Evolutionary conservation across 2,888 invertebrate species (phyloP).

Genomic region (Acronicta leporina): DNA sequence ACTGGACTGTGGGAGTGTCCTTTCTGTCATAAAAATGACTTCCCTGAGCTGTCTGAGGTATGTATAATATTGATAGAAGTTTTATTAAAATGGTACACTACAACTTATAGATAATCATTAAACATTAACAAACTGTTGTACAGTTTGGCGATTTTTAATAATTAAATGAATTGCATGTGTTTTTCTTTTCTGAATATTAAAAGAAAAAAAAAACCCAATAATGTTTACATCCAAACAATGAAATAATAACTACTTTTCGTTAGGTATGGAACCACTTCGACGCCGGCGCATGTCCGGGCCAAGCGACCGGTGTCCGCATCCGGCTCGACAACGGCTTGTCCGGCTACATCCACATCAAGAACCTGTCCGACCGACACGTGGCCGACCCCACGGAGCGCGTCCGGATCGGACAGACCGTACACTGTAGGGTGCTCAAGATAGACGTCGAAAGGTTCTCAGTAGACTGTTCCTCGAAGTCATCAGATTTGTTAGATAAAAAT

Average conservation of each 20-base stretch:
- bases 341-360: constrained; percentile 98
- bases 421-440: constrained; percentile 97
- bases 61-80: constrained; percentile 29
- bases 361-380: constrained; percentile 97
- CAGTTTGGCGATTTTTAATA: no score
- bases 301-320: constrained; percentile 97
- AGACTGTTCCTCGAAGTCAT: constrained; percentile 97
- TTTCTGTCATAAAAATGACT: constrained; percentile 98
- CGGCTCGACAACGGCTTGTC: constrained; percentile 97
- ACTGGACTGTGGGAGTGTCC: constrained; percentile 99
- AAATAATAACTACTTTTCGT: neutral
- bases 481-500: constrained; percentile 97
- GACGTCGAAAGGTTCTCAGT: constrained; percentile 98
- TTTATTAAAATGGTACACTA: no score
- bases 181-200: no score
- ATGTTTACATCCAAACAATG: no score
- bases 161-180: no score
- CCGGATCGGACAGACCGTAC: constrained; percentile 94
- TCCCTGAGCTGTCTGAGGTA: constrained; percentile 97
- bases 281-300: constrained; percentile 98
- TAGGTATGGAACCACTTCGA: constrained; percentile 99
- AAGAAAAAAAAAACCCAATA: no score
- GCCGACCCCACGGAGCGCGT: constrained; percentile 98
- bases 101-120: no score
- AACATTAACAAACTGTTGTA: no score